Base-by-base conservation (phyloP, 2,113 vertebrate genomes). In the Tetrao urogallus region DNA sequence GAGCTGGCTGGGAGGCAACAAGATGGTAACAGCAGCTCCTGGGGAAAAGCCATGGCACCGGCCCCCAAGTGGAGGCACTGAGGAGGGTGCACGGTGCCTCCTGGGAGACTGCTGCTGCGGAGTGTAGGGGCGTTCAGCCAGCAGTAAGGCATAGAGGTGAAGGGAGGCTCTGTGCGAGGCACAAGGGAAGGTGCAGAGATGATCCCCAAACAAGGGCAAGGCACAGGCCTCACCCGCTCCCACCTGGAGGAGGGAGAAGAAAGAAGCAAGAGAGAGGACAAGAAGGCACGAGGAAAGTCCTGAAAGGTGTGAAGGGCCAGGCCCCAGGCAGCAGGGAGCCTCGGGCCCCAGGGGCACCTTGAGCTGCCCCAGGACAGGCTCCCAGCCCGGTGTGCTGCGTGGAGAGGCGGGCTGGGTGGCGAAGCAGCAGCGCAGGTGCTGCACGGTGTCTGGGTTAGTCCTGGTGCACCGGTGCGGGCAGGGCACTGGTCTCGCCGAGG, bases 101-200 rank as follows among this genome's bases (percentile, higher is more conserved):
- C 58, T 50, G 42, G 42, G 64, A n/a, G 88, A 50, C 72, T 79
- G n/a, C 0, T 6, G 32, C 52, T 76, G 30, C 13, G 22, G 28
- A 25, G 11, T 34, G 60, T 16, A 74, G 42, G 54, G 56, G 32
- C 52, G 52, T 63, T 66, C 74, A 89, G 83, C 83, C 92, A 96
- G 92, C 83, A 65, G 13, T 87, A 96, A 96, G 96, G 94, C 96
- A 93, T 65, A 27, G 54, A 84, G 77, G 92, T 87, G 57, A 93
- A 86, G 92, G 61, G 70, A 17, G 6, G 69, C 47, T 92, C 83
- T 2, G 8, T 13, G 20, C 3, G 1, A 64, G 72, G 57, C 32
- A 52, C 1, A 6, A 81, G 47, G 11, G 25, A 54, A 13, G 8
- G 13, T 6, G 60, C n/a, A 36, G 69, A 65, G 61, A 79, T 83